Base-by-base conservation (phyloP, 2,797 vertebrate genomes). In the Calcarius lapponicus region DNA sequence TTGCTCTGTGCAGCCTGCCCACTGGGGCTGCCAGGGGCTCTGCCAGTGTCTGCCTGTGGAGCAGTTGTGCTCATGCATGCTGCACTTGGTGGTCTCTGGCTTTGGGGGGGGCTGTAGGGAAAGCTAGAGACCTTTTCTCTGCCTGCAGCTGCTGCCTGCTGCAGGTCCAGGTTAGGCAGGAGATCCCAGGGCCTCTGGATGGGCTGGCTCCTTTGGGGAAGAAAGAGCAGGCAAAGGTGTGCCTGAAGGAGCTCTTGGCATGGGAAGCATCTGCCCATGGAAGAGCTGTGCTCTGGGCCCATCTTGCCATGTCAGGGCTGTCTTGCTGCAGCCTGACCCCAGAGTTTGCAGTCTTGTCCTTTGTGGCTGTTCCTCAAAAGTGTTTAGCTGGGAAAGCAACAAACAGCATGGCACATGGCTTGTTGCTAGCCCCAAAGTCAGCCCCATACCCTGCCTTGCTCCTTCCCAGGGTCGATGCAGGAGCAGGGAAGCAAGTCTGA, bases 11-110 rank as follows among this genome's bases (percentile, higher is more conserved):
- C 54, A 71, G 26, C 54, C 67, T 60, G 50, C 13, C 14, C 1
- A 0, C 1, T 25, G 34, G 22, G 28, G 38, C 40, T 66, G 32
- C 57, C 1, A 4, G 18, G 40, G 29, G 13, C 47, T 72, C 45
- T 64, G 38, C 42, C 11, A 26, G n/a, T 6, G 25, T 22, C 45
- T 69, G 56, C 21, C 42, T 14, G 2, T 24, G 60, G 28, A 51
- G 56, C 25, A 72, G 12, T 7, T 5, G 7, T 28, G n/a, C 19
- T 81, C 50, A 8, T 19, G 40, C 57, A 15, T 16, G 13, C 26
- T 13, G 17, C 29, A 36, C 1, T 2, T 25, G 25, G 26, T 74
- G 51, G 13, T 67, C 45, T 85, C 45, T 69, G 72, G 13, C 62
- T 61, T 67, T 76, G n/a, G 20, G 1, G 5, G 2, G 2, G 12